phyloP scores from a whole-genome alignment of 2,888 invertebrate genomes.

The Busseola fusca region DNA sequence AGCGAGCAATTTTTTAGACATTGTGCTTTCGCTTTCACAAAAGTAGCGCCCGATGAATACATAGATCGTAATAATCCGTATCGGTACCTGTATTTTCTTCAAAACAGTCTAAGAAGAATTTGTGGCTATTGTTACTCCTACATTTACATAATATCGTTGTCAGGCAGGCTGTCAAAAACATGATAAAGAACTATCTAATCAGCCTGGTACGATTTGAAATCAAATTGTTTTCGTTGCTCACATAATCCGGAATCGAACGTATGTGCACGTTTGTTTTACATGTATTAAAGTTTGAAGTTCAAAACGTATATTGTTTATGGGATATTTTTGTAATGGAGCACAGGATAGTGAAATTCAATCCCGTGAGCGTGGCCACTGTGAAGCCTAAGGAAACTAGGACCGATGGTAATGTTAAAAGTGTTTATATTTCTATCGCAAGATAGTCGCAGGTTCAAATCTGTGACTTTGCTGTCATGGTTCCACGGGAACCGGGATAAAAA shows the following conservation, averaged over 20 bases:
- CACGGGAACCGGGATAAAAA: neutral
- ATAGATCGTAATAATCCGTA: neutral
- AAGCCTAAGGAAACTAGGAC: slow-evolving; percentile 72
- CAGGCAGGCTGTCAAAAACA: slow-evolving; percentile 63
- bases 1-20: neutral
- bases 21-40: neutral
- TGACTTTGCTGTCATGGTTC: neutral
- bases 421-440: slow-evolving; percentile 4
- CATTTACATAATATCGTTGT: slow-evolving; percentile 62
- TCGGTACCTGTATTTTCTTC: neutral
- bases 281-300: slow-evolving; percentile 27
- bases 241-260: slow-evolving; percentile 68
- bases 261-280: slow-evolving; percentile 55
- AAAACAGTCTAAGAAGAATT: slow-evolving; percentile 21
- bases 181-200: slow-evolving; percentile 82
- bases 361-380: slow-evolving; percentile 60
- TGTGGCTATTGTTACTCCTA: slow-evolving; percentile 47
- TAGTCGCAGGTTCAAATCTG: neutral
- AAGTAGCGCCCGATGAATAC: neutral
- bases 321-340: slow-evolving; percentile 69
- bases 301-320: neutral
- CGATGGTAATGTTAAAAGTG: slow-evolving; percentile 71
- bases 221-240: slow-evolving; percentile 71
- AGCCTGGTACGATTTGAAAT: slow-evolving; percentile 67
- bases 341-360: slow-evolving; percentile 70